A percentile compares a stretch with the other conserved stretches of the same genome.
Evolutionary conservation across 2,113 vertebrate species (phyloP).

Genomic region (Ovibos moschatus): DNA sequence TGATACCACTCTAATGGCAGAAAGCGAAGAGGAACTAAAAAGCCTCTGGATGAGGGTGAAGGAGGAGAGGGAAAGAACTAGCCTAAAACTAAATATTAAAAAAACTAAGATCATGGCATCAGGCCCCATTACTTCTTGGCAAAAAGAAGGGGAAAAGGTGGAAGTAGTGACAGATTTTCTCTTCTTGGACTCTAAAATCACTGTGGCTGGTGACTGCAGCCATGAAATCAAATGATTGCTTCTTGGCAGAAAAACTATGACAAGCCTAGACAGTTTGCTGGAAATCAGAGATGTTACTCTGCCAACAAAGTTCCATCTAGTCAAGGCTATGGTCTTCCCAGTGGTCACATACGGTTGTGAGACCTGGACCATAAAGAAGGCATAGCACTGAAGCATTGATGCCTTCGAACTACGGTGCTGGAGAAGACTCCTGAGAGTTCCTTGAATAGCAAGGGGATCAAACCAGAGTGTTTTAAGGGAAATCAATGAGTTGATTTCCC

Average conservation of each 20-base stretch:
- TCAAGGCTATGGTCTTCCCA: background rate
- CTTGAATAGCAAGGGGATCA: background rate
- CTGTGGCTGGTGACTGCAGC: background rate
- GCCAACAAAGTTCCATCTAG: background rate
- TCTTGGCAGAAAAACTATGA: background rate
- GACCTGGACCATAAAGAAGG: background rate
- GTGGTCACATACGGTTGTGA: accelerated
- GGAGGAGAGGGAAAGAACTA: background rate
- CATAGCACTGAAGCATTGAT: background rate
- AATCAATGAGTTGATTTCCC: background rate
- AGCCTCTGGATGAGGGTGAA: background rate
- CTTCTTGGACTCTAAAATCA: background rate
- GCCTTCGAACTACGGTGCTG: background rate
- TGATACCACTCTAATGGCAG: background rate
- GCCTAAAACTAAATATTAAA: background rate
- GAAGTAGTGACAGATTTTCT: background rate
- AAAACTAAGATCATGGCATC: background rate
- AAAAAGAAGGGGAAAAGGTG: background rate
- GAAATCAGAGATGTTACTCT: background rate
- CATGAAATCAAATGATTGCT: background rate
- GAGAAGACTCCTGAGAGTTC: background rate
- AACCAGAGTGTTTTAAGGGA: background rate
- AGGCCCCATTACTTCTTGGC: background rate
- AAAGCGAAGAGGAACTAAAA: background rate
- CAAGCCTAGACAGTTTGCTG: background rate